Conservation (phyloP, 2,888 invertebrate genomes). For the Stenotaenia linearis region DNA sequence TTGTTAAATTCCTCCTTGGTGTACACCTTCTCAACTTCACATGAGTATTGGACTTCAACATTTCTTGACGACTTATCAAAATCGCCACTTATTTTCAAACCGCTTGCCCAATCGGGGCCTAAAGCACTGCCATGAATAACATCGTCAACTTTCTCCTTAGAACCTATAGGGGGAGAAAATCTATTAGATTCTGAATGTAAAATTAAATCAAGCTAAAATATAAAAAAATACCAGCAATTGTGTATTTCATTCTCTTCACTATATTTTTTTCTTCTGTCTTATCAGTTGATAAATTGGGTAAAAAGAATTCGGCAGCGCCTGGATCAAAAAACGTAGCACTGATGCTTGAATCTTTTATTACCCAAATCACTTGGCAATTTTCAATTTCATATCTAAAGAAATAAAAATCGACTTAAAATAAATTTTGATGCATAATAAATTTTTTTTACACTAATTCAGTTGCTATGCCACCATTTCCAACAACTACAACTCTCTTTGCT, state of each 20-base stretch:
- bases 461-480: conserved; percentile 98
- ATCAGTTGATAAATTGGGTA: conserved; percentile 44
- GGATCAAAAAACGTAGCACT: conserved; percentile 92
- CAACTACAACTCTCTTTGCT: conserved; percentile 68
- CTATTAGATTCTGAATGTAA: neutral
- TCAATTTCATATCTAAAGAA: conserved; percentile 74
- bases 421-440: neutral
- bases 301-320: conserved; percentile 90
- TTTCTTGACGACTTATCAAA: neutral
- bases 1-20: conserved; percentile 41
- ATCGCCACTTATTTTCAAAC: conserved; percentile 57
- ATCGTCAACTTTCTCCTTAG: neutral
- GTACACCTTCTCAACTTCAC: conserved; percentile 39
- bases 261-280: conserved; percentile 38
- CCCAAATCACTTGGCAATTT: conserved; percentile 83
- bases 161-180: neutral
- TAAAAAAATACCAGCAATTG: conserved; percentile 40
- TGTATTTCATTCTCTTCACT: conserved; percentile 61
- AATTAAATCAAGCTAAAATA: neutral
- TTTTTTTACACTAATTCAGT: conserved; percentile 72
- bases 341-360: conserved; percentile 85
- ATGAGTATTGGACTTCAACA: conserved; percentile 5
- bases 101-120: conserved; percentile 92
- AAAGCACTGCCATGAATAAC: conserved; percentile 69
- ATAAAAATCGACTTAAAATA: too few species aligned